phyloP scores from a whole-genome alignment of 2,113 vertebrate species.

The Mesitornis unicolor region DNA sequence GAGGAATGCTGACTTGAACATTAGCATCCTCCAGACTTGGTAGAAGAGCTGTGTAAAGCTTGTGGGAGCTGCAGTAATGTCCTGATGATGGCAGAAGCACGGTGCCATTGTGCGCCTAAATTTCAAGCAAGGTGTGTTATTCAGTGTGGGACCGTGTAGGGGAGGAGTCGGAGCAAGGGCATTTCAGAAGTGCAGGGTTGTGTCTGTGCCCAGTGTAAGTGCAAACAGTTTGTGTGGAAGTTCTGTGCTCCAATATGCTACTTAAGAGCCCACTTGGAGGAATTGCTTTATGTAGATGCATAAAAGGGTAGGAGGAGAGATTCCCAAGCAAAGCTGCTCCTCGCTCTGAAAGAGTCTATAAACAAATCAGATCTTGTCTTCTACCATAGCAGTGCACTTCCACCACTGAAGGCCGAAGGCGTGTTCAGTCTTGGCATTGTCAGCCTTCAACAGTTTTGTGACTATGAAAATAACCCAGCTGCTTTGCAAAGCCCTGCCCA shows the following conservation, averaged over 20 bases:
- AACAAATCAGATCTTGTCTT: background rate
- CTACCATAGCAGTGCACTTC: background rate
- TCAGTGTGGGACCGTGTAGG: fast-evolving
- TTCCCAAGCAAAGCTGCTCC: background rate
- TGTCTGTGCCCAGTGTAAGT: background rate
- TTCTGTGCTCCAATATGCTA: background rate
- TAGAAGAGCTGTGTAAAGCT: background rate
- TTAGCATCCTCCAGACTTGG: background rate
- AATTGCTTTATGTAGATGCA: background rate
- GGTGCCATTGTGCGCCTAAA: fast-evolving
- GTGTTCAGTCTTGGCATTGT: background rate
- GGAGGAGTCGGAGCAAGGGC: background rate
- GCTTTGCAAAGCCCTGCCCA: background rate
- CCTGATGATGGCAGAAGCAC: background rate
- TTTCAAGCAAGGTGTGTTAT: background rate
- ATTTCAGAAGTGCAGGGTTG: background rate
- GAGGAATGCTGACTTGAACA: background rate
- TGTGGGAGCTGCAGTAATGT: background rate
- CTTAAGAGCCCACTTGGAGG: background rate
- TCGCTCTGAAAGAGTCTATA: fast-evolving
- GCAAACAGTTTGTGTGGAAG: fast-evolving
- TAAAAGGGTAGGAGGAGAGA: background rate
- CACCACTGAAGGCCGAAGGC: background rate
- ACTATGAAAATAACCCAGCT: background rate
- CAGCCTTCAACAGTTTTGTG: background rate